A percentile compares a stretch with the other conserved stretches of the same genome.
These are phyloP conservation scores for Aricia artaxerxes DNA, from an alignment of 2,888 invertebrate genomes.

Conservation along the genomic window DNA sequence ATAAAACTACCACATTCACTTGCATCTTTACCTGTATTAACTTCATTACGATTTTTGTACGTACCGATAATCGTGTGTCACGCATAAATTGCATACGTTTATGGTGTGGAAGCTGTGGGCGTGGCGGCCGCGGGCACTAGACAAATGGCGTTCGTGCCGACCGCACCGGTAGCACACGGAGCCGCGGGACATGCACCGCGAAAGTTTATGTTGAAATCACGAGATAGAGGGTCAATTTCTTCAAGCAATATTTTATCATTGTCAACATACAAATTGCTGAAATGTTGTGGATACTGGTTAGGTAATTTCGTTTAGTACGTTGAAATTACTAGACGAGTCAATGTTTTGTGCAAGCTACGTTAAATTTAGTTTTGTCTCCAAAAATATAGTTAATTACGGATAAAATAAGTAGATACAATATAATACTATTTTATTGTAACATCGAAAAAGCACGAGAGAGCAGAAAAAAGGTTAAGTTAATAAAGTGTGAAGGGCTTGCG, in stretches of 20 bases:
- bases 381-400: background rate
- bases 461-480: background rate
- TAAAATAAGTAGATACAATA: no score
- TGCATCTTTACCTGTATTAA: background rate
- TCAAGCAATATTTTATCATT: constrained; percentile 4
- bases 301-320: background rate
- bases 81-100: constrained; percentile 21
- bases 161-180: constrained; percentile 76
- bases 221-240: constrained; percentile 22
- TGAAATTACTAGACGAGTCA: background rate
- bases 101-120: constrained; percentile 67
- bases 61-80: constrained; percentile 15
- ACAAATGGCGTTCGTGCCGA: constrained; percentile 74
- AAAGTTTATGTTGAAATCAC: constrained; percentile 15
- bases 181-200: constrained; percentile 45
- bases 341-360: no score
- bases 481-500: background rate
- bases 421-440: no score
- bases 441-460: no score
- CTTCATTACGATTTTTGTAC: background rate
- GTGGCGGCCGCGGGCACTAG: constrained; percentile 70
- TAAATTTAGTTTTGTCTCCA: background rate
- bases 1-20: background rate
- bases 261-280: constrained; percentile 7
- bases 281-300: background rate